Evolutionary conservation across 2,797 vertebrate species (phyloP).

Genomic region (Cyclura pinguis): DNA sequence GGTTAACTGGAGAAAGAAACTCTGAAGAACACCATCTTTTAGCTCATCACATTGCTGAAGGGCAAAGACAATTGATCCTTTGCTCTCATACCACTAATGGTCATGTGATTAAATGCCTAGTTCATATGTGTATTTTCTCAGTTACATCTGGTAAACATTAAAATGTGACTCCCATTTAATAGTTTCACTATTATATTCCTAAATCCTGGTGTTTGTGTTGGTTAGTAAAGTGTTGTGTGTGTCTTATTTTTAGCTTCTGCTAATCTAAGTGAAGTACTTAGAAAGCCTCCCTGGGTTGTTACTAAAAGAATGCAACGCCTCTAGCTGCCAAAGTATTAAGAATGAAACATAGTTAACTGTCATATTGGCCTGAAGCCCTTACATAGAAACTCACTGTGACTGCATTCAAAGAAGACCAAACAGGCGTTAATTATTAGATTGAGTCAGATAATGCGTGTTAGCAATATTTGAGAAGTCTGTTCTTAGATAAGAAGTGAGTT

Average conservation of each 20-base stretch:
- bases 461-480: neutral
- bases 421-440: neutral
- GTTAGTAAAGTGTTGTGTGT: neutral
- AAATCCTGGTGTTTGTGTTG: neutral
- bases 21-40: neutral
- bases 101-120: neutral
- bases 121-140: neutral
- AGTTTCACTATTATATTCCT: neutral
- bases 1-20: neutral
- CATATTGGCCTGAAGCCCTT: constrained; percentile 10
- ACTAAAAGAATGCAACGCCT: constrained; percentile 30
- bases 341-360: constrained; percentile 2
- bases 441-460: neutral
- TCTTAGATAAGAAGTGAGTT: neutral
- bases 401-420: neutral
- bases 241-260: neutral
- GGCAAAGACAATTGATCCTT: neutral
- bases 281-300: neutral
- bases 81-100: neutral
- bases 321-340: constrained; percentile 1
- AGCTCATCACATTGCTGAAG: neutral
- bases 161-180: neutral
- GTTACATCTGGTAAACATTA: neutral
- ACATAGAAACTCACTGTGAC: neutral
- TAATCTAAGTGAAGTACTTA: constrained; percentile 7